Evolutionary conservation across 2,797 vertebrate species (phyloP).

Genomic region (Cetoscarus ocellatus): DNA sequence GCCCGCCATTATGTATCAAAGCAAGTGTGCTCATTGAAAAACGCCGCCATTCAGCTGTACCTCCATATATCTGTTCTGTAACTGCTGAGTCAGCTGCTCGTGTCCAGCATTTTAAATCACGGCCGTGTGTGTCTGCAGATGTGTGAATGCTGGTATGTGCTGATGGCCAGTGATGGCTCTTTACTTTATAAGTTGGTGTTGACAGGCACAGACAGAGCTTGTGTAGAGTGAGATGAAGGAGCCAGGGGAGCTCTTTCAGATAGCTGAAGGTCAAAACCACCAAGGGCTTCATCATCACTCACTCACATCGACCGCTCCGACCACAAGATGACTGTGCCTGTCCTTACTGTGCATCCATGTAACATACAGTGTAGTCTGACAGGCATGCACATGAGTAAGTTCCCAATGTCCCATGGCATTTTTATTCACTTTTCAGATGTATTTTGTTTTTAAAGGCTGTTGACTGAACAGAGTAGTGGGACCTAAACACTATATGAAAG

Average conservation of each 20-base stretch:
- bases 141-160: constrained; percentile 34
- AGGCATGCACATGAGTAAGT: background rate
- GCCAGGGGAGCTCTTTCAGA: constrained; percentile 53
- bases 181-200: constrained; percentile 72
- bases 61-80: constrained; percentile 16
- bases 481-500: too few species aligned
- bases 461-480: too few species aligned
- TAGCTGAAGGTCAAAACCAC: constrained; percentile 71
- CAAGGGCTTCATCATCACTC: constrained; percentile 60
- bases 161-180: constrained; percentile 45
- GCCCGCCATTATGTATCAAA: constrained; percentile 18
- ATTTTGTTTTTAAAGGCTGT: too few species aligned
- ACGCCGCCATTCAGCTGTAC: constrained; percentile 25
- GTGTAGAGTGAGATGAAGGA: constrained; percentile 65
- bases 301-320: constrained; percentile 21
- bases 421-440: too few species aligned
- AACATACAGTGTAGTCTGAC: background rate
- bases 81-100: constrained; percentile 23
- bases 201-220: constrained; percentile 73
- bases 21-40: constrained; percentile 30
- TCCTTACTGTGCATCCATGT: background rate
- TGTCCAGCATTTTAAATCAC: constrained; percentile 1
- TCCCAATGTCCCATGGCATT: background rate
- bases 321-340: constrained; percentile 12
- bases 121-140: constrained; percentile 12